These are phyloP conservation scores for Heliconius hortense DNA, from an alignment of 2,888 invertebrate species.

Conservation along the genomic window DNA sequence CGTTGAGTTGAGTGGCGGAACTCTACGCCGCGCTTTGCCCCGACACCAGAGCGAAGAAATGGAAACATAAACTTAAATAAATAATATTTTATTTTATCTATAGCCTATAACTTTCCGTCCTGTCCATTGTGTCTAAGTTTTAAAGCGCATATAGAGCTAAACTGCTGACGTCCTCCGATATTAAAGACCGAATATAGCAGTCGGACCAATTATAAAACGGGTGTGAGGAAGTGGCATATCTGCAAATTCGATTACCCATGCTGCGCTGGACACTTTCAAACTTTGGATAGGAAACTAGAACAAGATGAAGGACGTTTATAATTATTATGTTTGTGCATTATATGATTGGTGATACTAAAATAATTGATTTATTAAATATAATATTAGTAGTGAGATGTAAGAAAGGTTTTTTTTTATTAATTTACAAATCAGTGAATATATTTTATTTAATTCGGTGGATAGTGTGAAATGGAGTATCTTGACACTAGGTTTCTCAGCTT, in stretches of 20 bases:
- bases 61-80: too few species aligned
- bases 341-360: background rate
- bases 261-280: background rate
- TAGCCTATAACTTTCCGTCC: background rate
- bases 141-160: background rate
- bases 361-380: background rate
- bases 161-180: background rate
- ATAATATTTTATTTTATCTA: too few species aligned
- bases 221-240: conserved; percentile 9
- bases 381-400: too few species aligned
- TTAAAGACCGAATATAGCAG: conserved; percentile 9
- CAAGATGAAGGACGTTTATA: background rate
- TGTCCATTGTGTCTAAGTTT: conserved; percentile 8
- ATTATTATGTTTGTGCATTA: background rate
- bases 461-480: too few species aligned
- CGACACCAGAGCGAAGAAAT: too few species aligned
- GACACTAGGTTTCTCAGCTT: too few species aligned
- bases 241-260: background rate
- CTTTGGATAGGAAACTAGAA: conserved; percentile 4
- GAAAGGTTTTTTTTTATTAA: too few species aligned
- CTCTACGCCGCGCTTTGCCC: too few species aligned
- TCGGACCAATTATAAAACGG: conserved; percentile 18
- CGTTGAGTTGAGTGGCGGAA: too few species aligned
- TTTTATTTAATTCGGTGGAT: too few species aligned
- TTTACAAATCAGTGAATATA: too few species aligned